Evolutionary conservation across 2,888 invertebrate genomes (phyloP).

Genomic region (Drosophila anceps): DNA sequence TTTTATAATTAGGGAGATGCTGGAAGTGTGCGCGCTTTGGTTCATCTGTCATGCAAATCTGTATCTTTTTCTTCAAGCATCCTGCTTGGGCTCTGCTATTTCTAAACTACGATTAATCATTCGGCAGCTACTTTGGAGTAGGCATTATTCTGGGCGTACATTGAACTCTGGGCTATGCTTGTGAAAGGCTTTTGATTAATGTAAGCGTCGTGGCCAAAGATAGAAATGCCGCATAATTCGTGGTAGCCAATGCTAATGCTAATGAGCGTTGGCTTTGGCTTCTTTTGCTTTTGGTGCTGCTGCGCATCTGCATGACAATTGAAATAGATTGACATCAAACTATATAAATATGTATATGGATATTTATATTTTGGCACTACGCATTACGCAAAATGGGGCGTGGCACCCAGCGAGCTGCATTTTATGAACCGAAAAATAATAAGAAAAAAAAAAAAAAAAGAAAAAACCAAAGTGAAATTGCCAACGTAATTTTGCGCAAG

Average conservation of each 20-base stretch:
- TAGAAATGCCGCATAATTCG: slow-evolving; percentile 46
- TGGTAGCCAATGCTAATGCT: slow-evolving; percentile 45
- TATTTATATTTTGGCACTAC: slow-evolving; percentile 31
- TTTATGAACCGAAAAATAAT: slow-evolving; percentile 52
- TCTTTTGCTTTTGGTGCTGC: slow-evolving; percentile 36
- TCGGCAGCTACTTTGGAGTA: slow-evolving; percentile 35
- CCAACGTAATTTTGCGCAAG: slow-evolving; percentile 80
- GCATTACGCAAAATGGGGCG: slow-evolving; percentile 61
- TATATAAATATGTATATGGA: background rate
- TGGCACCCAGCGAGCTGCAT: slow-evolving; percentile 48
- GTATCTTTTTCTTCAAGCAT: slow-evolving; percentile 53
- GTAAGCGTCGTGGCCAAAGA: slow-evolving; percentile 33
- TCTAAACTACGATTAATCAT: slow-evolving; percentile 59
- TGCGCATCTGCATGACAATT: slow-evolving; percentile 76
- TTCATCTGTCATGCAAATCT: slow-evolving; percentile 70
- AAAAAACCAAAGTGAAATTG: slow-evolving; percentile 68
- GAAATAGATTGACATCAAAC: background rate
- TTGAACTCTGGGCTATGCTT: slow-evolving; percentile 58
- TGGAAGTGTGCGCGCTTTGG: slow-evolving; percentile 25
- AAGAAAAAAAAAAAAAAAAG: slow-evolving; percentile 3
- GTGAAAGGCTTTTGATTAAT: slow-evolving; percentile 68
- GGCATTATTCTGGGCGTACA: slow-evolving; percentile 40
- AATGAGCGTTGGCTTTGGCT: slow-evolving; percentile 3
- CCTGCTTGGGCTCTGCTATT: slow-evolving; percentile 51
- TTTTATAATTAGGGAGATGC: slow-evolving; percentile 35